Base-by-base conservation (phyloP, 2,888 invertebrate species). In the Anarsia innoxiella region DNA sequence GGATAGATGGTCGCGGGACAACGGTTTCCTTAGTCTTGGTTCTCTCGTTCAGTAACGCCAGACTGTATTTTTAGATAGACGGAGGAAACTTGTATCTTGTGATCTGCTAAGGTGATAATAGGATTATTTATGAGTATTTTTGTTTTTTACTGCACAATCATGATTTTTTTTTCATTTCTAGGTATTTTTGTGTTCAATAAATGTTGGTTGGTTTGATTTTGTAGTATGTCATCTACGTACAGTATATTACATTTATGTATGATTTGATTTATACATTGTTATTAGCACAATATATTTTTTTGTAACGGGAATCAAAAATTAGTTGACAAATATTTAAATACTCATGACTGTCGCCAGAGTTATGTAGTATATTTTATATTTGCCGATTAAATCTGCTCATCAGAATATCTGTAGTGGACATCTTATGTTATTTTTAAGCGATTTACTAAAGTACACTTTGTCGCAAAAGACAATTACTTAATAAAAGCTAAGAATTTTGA, bases 391-490 rank as follows among this genome's bases (percentile, higher is more conserved):
- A 38, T 59, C 56, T 61, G 66, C 66, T 72, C 66, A 67, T 56
- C 42, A 58, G 49, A 53, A 56, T 70, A 64, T 68, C 71, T 69
- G 60, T 58, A 67, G 64, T 53, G 61, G 60, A 72, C 68, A 50
- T 70, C 61, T 57, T n/a, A n/a, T n/a, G n/a, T n/a, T 64, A 67
- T 66, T 63, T 73, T 57, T 77, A 71, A 78, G 75, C 69, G 56
- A 66, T 69, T 64, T 61, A 66, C 62, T 66, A 58, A 77, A 80
- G 79, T 82, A 80, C 79, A 78, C 59, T 56, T 59, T 71, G 76
- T 80, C 73, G 56, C 60, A 77, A 79, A 82, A 80, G 78, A 82
- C 78, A 77, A 73, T 65, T 74, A 71, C 70, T 72, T 73, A 66
- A 59, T 73, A 66, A 69, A 72, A 55, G 59, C 64, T 80, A 78